Conservation (phyloP, 2,113 vertebrate species). For the Hoplias malabaricus region DNA sequence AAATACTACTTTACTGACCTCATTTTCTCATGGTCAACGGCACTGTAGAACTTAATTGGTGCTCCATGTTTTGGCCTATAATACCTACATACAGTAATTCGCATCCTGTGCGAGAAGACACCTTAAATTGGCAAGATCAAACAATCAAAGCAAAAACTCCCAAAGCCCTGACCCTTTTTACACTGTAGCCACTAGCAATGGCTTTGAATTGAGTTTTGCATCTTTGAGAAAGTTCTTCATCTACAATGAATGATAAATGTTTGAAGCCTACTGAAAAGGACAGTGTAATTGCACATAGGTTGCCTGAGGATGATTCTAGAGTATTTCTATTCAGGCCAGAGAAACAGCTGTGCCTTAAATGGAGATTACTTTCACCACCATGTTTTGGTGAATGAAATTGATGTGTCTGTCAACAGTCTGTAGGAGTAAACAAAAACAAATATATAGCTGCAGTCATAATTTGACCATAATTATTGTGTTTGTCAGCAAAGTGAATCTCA, state of each 20-base stretch:
- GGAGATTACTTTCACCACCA: not conserved
- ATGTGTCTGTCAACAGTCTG: slow-evolving; percentile 11
- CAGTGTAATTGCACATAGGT: not conserved
- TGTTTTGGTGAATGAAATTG: not conserved
- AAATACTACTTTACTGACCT: too few relatives aligned
- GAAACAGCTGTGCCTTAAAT: slow-evolving; percentile 5
- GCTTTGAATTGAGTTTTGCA: not conserved
- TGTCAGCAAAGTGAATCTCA: slow-evolving; percentile 4
- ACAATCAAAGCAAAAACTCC: not conserved
- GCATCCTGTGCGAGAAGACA: too few relatives aligned
- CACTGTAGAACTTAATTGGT: too few relatives aligned
- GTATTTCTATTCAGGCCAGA: not conserved
- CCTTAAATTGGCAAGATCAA: not conserved
- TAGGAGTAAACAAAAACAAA: not conserved
- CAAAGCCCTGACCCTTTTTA: not conserved
- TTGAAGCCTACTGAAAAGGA: not conserved
- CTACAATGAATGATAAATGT: not conserved
- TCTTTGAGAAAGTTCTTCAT: not conserved
- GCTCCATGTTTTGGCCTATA: too few relatives aligned
- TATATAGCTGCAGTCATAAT: not conserved
- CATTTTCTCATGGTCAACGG: too few relatives aligned
- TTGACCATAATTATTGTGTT: slow-evolving; percentile 12
- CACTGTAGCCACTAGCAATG: not conserved
- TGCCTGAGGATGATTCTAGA: not conserved
- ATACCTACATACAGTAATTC: too few relatives aligned